A percentile compares a stretch with the other conserved stretches of the same genome.
Evolutionary conservation across 2,797 vertebrate genomes (phyloP).

Genomic region (Phyllotis vaccarum): DNA sequence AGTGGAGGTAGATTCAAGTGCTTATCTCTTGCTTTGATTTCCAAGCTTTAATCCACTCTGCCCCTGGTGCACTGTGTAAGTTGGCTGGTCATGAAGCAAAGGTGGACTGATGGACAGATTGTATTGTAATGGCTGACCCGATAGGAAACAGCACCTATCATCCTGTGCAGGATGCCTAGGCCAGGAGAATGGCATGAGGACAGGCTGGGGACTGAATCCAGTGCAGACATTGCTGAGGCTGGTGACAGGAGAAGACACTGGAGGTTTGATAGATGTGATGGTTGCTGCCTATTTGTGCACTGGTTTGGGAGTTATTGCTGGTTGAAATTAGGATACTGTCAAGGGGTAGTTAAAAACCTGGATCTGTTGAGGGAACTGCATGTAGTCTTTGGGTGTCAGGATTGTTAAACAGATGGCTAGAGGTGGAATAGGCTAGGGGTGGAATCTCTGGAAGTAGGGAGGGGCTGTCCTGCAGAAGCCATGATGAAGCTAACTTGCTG

Average conservation of each 20-base stretch:
- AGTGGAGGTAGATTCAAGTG: no score
- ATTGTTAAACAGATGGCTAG: conserved; percentile 95
- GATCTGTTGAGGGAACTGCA: conserved; percentile 98
- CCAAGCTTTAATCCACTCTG: no score
- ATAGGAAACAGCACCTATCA: conserved; percentile 95
- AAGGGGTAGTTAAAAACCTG: conserved; percentile 98
- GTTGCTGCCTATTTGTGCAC: no score
- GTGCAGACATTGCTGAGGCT: conserved; percentile 95
- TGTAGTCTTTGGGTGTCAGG: conserved; percentile 97
- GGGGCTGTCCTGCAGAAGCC: conserved; percentile 94
- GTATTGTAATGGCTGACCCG: conserved; percentile 98
- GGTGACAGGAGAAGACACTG: conserved; percentile 95
- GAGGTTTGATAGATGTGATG: conserved; percentile 96
- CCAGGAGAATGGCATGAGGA: conserved; percentile 95
- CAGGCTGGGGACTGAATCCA: conserved; percentile 96
- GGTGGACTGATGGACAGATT: conserved; percentile 95
- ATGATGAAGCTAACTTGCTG: conserved; percentile 97
- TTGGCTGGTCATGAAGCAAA: conserved; percentile 95
- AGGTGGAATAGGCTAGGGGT: conserved; percentile 94
- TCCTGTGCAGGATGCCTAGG: conserved; percentile 95
- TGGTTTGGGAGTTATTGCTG: no score
- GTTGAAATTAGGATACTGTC: conserved; percentile 96
- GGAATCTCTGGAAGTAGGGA: conserved; percentile 93
- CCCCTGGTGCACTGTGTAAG: conserved; percentile 96
- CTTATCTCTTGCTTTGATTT: no score